phyloP scores from a whole-genome alignment of 2,797 vertebrate genomes.

The Cichlasoma orientale region DNA sequence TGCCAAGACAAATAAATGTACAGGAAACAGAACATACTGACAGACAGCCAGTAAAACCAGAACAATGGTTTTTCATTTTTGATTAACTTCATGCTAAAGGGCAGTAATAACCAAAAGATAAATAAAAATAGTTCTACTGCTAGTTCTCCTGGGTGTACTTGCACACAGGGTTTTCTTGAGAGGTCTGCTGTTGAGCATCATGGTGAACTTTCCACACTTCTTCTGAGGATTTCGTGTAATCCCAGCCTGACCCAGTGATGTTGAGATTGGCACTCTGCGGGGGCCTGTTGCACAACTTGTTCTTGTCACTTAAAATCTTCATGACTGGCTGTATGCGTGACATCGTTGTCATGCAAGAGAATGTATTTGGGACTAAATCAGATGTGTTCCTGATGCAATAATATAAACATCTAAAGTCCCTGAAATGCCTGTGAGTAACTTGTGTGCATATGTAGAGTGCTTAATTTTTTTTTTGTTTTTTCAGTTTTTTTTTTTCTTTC shows the following conservation, averaged over 20 bases:
- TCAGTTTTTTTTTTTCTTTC: not conserved
- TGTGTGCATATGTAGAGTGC: not conserved
- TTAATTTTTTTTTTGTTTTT: not conserved
- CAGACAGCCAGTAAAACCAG: slow-evolving; percentile 26
- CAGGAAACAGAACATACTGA: slow-evolving; percentile 38
- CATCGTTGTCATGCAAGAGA: not conserved
- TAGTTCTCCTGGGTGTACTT: not conserved
- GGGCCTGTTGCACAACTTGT: not conserved
- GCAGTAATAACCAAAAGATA: not conserved
- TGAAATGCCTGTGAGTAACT: not conserved
- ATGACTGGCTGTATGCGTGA: not conserved
- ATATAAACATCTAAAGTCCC: not conserved
- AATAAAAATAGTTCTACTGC: not conserved
- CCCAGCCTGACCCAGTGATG: slow-evolving; percentile 6
- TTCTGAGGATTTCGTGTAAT: not conserved
- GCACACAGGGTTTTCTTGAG: not conserved
- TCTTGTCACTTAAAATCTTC: not conserved
- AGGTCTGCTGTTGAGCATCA: not conserved
- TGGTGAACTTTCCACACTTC: not conserved
- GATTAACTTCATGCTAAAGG: not conserved
- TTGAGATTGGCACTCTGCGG: not conserved
- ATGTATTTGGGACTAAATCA: not conserved
- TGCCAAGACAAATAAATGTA: slow-evolving; percentile 56
- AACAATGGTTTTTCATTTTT: slow-evolving; percentile 2
- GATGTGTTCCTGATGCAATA: not conserved